These are phyloP conservation scores for Abrostola tripartita DNA, from an alignment of 2,888 invertebrate species.

Conservation along the genomic window DNA sequence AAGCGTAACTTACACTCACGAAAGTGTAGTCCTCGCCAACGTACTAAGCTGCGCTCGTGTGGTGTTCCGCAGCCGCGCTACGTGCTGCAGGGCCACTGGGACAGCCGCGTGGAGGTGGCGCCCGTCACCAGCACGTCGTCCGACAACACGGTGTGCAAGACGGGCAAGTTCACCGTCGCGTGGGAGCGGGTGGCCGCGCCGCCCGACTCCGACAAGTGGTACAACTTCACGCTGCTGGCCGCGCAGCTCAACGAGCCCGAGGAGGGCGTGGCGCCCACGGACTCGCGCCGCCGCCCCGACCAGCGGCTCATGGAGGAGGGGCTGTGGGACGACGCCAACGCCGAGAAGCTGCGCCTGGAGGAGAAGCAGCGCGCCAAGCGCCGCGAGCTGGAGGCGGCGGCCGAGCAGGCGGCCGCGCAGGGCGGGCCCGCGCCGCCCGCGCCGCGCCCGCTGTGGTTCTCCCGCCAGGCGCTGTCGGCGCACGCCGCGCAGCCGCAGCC, in stretches of 20 bases:
- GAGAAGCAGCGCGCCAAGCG: slow-evolving; percentile 97
- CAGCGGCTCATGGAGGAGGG: slow-evolving; percentile 99
- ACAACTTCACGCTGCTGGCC: slow-evolving; percentile 98
- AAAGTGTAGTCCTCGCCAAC: not conserved
- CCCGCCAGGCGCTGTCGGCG: slow-evolving; percentile 92
- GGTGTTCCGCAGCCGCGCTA: slow-evolving; percentile 90
- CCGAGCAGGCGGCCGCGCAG: slow-evolving; percentile 91
- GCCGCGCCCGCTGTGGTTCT: slow-evolving; percentile 96
- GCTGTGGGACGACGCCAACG: slow-evolving; percentile 96
- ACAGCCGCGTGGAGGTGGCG: slow-evolving; percentile 97
- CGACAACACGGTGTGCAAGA: slow-evolving; percentile 97
- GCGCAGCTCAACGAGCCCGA: slow-evolving; percentile 99
- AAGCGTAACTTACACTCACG: no score
- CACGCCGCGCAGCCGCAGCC: slow-evolving; percentile 79
- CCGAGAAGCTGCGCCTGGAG: slow-evolving; percentile 94
- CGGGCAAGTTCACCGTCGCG: slow-evolving; percentile 94
- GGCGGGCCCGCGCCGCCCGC: slow-evolving; percentile 90
- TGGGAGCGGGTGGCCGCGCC: slow-evolving; percentile 96
- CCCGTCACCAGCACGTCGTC: slow-evolving; percentile 92
- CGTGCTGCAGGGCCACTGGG: slow-evolving; percentile 97
- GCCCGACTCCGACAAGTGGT: slow-evolving; percentile 91
- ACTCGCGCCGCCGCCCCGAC: slow-evolving; percentile 97
- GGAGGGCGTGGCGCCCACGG: slow-evolving; percentile 97
- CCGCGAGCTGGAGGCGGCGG: slow-evolving; percentile 93
- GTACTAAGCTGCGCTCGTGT: not conserved